These are phyloP conservation scores for Sinodicranocentrus sp. DNA, from an alignment of 2,888 invertebrate species.

Conservation along the genomic window DNA sequence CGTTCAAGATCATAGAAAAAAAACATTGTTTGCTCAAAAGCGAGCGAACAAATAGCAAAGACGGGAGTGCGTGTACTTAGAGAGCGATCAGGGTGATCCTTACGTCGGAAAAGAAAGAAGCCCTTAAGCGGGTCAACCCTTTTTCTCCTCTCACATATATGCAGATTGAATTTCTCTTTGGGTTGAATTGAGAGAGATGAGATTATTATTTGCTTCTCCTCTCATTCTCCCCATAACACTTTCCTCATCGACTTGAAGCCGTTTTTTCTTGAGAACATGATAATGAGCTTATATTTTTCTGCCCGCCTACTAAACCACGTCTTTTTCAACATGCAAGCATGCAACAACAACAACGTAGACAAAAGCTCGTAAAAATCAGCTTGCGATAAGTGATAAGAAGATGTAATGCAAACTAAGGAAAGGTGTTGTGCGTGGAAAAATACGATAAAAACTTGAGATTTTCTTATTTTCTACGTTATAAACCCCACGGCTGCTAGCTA, in stretches of 20 bases:
- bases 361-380: conserved; percentile 33
- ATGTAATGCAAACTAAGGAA: conserved; percentile 8
- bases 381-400: conserved; percentile 17
- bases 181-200: conserved; percentile 40
- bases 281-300: conserved; percentile 65
- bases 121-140: conserved; percentile 64
- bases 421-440: conserved; percentile 54
- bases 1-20: background rate
- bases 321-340: conserved; percentile 25
- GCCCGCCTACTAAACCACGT: conserved; percentile 49
- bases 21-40: conserved; percentile 51
- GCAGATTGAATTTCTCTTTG: conserved; percentile 38
- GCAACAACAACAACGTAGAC: conserved; percentile 6
- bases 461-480: background rate
- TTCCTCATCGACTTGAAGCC: background rate
- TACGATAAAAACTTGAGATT: conserved; percentile 31
- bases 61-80: conserved; percentile 25
- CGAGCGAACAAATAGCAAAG: conserved; percentile 38
- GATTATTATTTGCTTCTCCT: conserved; percentile 51
- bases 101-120: conserved; percentile 34
- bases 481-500: background rate
- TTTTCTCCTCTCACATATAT: conserved; percentile 20
- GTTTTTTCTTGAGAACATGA: conserved; percentile 55
- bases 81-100: conserved; percentile 54
- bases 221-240: conserved; percentile 19